Evolutionary conservation across 2,888 invertebrate genomes (phyloP), one percentile per base, ranked within the genome.

Genomic region (Oligia latruncula): DNA sequence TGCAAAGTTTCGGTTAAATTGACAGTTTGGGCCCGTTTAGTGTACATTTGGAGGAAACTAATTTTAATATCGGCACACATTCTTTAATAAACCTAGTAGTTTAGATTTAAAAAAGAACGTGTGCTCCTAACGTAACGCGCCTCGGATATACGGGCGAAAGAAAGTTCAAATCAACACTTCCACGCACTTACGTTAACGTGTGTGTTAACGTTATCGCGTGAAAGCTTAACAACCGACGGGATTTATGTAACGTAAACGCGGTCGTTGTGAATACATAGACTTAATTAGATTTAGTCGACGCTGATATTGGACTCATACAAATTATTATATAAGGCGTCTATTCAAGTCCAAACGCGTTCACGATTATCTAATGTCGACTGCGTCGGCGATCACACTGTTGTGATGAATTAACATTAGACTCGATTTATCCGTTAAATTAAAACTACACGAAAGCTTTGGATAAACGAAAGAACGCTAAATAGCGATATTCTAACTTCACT

Each of bases 271-370:
- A 81, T 81, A 85, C 90, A 92, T 94, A 93, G 93, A 93, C 91
- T 92, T 92, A 92, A 92, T 89, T 92, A 92, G 92, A 83, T 84
- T 84, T 92, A 92, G 90, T 87, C 86, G 88, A 87, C 90, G 91
- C 89, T 91, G 85, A 88, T 88, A 87, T 91, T 91, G 92, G 93
- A 92, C 92, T 90, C 91, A 92, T 93, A 94, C 94, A 93, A 93
- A 93, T 93, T 94, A 93, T 88, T 85, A 91, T 90, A 86, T 91
- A 92, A 93, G 93, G 88, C 90, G 90, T 91, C 90, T 90, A 85
- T 84, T 64, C 80, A 85, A 89, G 93, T 93, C 92, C 92, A 93
- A 93, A 87, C 80, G 84, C 85, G 87, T 84, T 81, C 78, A 83
- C 78, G 67, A 64, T 79, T 81, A 87, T 87, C 82, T 81, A 81